These are phyloP conservation scores for Crossaster papposus DNA, from an alignment of 53 echinoderm and acorn worm species.

Conservation along the genomic window DNA sequence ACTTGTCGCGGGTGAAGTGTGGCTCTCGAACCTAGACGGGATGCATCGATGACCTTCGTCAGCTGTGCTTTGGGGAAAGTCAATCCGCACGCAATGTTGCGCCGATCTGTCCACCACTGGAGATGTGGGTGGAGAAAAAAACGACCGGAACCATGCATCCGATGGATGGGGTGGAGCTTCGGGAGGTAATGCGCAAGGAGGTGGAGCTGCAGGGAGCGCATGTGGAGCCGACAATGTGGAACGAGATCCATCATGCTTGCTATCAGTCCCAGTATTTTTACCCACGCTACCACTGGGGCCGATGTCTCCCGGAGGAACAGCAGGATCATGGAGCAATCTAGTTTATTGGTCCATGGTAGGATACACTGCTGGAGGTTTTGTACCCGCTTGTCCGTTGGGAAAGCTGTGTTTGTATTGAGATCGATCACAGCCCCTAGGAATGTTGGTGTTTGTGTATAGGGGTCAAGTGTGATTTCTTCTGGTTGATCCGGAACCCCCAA, in stretches of 20 bases:
- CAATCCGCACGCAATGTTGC: neutral
- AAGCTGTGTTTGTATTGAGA: neutral
- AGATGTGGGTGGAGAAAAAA: slow-evolving; percentile 11
- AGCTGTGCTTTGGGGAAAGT: neutral
- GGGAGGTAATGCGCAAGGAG: slow-evolving; percentile 12
- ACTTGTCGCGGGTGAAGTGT: neutral
- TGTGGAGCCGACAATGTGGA: slow-evolving; percentile 14
- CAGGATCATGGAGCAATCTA: too few relatives aligned
- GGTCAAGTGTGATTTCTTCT: too few relatives aligned
- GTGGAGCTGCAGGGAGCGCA: slow-evolving; percentile 40
- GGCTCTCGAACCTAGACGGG: neutral
- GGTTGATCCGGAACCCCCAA: too few relatives aligned
- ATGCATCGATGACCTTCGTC: neutral
- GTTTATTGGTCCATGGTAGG: too few relatives aligned
- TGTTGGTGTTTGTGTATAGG: too few relatives aligned
- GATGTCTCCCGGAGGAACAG: neutral
- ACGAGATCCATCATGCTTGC: slow-evolving; percentile 28
- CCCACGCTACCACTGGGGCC: neutral
- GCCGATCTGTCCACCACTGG: slow-evolving; percentile 37
- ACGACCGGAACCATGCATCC: neutral
- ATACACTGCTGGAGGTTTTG: slow-evolving; percentile 15
- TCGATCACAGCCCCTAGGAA: too few relatives aligned
- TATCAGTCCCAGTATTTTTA: slow-evolving; percentile 19
- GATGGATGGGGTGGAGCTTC: neutral
- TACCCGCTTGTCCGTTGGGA: neutral